Evolutionary conservation across 92 coral and sea anemone species (phyloP).

Genomic region (Anthopleura xanthogrammica): DNA sequence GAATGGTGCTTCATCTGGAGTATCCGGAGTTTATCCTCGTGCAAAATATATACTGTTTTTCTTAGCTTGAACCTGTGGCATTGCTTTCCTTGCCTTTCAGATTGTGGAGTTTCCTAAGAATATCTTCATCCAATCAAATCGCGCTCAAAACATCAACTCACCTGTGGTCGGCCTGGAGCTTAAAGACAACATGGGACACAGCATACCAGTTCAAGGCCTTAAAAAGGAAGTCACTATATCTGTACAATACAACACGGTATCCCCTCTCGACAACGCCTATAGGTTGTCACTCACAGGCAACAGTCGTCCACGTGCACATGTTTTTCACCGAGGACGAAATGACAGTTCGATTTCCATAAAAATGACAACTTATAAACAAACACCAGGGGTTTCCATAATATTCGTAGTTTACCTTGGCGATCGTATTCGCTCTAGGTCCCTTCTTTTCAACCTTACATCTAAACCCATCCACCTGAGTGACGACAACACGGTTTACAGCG

Average conservation of each 20-base stretch:
- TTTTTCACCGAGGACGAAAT: conserved; percentile 4
- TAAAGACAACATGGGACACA: conserved; percentile 32
- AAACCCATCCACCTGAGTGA: background rate
- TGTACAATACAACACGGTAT: background rate
- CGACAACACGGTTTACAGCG: background rate
- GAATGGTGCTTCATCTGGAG: too few species aligned
- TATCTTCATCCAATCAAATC: conserved; percentile 48
- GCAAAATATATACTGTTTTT: too few species aligned
- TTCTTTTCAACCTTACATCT: conserved; percentile 9
- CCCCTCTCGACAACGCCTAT: background rate
- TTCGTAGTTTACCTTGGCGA: background rate
- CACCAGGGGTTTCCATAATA: background rate
- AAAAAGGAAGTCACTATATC: conserved; percentile 32
- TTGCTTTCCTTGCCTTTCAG: conserved; percentile 30
- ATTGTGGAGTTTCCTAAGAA: conserved; percentile 46
- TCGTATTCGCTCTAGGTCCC: background rate
- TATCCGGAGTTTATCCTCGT: too few species aligned
- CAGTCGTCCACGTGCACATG: background rate
- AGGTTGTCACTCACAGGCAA: background rate
- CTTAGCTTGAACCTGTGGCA: too few species aligned
- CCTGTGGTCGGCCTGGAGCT: conserved; percentile 52
- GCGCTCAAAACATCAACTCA: conserved; percentile 41
- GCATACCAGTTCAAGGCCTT: conserved; percentile 25
- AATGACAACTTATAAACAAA: background rate
- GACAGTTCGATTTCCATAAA: conserved; percentile 21